Evolutionary conservation across 2,797 vertebrate genomes (phyloP).

Genomic region (Alcedo quadribrachys): DNA sequence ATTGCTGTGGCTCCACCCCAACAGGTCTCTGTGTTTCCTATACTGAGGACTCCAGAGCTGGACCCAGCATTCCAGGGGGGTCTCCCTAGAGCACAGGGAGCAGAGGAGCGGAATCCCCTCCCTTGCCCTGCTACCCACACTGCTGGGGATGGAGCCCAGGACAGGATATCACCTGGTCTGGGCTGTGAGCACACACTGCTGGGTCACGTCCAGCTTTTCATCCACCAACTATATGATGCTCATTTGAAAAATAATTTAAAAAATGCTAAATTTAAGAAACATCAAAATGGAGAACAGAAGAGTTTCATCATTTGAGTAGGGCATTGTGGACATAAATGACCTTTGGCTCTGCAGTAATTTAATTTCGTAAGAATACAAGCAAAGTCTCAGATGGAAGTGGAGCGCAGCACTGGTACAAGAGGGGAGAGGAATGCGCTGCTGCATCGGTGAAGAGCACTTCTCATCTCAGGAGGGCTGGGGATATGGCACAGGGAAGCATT

Average conservation of each 20-base stretch:
- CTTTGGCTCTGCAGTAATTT: conserved; percentile 22
- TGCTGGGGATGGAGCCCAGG: not conserved
- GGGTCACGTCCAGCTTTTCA: not conserved
- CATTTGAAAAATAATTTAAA: not conserved
- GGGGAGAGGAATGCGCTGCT: not conserved
- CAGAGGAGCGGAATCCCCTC: not conserved
- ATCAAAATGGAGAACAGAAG: not conserved
- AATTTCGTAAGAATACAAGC: not conserved
- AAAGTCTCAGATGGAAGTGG: conserved; percentile 5
- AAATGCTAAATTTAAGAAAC: not conserved
- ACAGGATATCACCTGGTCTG: not conserved
- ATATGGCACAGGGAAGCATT: not conserved
- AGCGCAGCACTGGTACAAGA: not conserved
- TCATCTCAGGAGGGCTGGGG: not conserved
- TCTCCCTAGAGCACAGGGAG: not conserved
- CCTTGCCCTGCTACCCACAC: not conserved
- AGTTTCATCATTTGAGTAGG: not conserved
- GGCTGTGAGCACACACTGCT: not conserved
- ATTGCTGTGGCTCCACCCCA: not conserved
- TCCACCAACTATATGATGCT: not conserved
- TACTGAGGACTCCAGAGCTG: not conserved
- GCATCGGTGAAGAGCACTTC: conserved; percentile 4
- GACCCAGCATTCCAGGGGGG: not conserved
- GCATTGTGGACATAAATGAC: not conserved
- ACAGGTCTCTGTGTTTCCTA: not conserved